Evolutionary conservation across 2,888 invertebrate species (phyloP), one percentile per base, ranked within the genome.

Genomic region (Trissolcus japonicus): DNA sequence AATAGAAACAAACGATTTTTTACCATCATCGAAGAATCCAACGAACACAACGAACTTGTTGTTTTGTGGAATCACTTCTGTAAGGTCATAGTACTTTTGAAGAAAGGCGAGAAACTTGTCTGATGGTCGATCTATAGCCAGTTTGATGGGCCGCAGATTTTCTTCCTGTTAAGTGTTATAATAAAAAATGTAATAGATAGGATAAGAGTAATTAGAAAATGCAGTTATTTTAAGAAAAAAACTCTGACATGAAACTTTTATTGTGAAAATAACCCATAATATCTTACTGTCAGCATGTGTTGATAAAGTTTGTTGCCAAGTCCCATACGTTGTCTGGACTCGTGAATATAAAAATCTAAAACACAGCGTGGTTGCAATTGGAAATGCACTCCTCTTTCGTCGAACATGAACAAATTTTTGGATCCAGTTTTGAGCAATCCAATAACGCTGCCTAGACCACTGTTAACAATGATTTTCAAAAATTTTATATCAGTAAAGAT

Each of bases 101-200:
- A 99, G 90, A 89, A 99, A 99, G 40, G 92, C 92, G 80, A 96
- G 91, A 84, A 98, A 94, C 88, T 97, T 97, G 57, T 94, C 92
- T 0, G 98, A 98, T 0, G 98, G 99, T 48, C 96, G 93, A 89
- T 99, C 98, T 78, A 98, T 94, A 0, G 99, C 98, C 83, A 98
- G 90, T 86, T 95, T 93, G 2, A 92, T 90, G 0, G 95, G 94
- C 56, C 90, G 89, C 53, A 93, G 90, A 62, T 93, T 91, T 89
- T 94, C 93, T 80, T 94, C 94, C 93, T 94, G 89, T n/a, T 55
- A 48, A 14, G 17, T 51, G 21, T 0, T 78, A 76, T 2, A 92
- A 90, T n/a, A 9, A 9, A 11, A 35, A 35, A 35, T 1, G 2
- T 11, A 35, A 9, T 35, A 11, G 9, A 6, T 35, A 11, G 35